Conservation (phyloP, 1,140 invertebrate species). For the Brachionus manjavacas region DNA sequence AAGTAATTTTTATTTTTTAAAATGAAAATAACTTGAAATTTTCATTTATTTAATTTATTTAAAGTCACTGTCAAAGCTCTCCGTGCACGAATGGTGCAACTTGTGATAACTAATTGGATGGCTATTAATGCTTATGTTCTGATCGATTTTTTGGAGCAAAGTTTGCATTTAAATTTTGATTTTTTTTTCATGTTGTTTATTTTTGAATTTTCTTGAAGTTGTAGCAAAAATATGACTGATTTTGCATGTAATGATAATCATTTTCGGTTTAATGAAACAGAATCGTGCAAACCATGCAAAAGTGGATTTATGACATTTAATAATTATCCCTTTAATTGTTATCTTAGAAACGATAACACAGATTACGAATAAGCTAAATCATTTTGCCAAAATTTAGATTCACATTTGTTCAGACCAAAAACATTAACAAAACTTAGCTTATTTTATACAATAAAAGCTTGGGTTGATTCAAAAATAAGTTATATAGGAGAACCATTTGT, state of each 20-base stretch:
- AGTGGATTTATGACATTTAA: neutral
- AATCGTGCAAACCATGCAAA: neutral
- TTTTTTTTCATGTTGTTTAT: too few relatives aligned
- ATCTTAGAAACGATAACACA: neutral
- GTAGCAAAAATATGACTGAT: neutral
- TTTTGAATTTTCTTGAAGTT: neutral
- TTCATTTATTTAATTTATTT: too few relatives aligned
- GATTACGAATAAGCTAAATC: neutral
- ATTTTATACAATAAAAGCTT: neutral
- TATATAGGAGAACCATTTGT: neutral
- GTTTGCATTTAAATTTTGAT: too few relatives aligned
- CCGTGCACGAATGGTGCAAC: too few relatives aligned
- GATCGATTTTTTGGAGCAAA: too few relatives aligned
- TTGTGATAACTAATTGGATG: too few relatives aligned
- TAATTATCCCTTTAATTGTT: neutral
- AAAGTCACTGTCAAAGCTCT: too few relatives aligned
- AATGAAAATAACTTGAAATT: too few relatives aligned
- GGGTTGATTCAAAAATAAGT: neutral
- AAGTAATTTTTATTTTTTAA: too few relatives aligned
- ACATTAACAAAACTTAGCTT: neutral
- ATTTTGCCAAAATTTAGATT: neutral
- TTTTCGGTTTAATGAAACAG: neutral
- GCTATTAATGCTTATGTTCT: too few relatives aligned
- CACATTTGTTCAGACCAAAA: neutral
- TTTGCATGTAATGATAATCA: neutral